A percentile compares a stretch with the other conserved stretches of the same genome.
phyloP scores from a whole-genome alignment of 2,113 vertebrate species.

The Oryzias curvinotus region DNA sequence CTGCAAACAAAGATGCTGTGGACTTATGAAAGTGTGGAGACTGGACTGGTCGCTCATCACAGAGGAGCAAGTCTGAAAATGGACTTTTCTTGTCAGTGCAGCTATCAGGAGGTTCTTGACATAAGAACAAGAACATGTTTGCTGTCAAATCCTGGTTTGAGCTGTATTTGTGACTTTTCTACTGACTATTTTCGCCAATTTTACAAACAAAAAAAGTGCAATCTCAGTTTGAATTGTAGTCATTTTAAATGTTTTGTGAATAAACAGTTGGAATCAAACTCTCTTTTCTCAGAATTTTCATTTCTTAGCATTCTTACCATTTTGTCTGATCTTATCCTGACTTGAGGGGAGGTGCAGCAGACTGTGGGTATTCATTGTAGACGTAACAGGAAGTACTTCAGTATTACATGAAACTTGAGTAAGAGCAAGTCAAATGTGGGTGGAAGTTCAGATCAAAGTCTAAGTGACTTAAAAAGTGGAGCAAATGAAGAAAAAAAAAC shows the following conservation, averaged over 20 bases:
- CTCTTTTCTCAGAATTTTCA: slow-evolving; percentile 43
- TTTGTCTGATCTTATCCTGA: slow-evolving; percentile 4
- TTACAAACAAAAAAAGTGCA: slow-evolving; percentile 49
- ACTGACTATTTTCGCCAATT: slow-evolving; percentile 42
- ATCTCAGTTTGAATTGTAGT: slow-evolving; percentile 55
- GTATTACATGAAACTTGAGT: not conserved
- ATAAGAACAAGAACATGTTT: slow-evolving; percentile 33
- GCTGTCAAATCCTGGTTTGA: slow-evolving; percentile 47
- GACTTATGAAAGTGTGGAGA: slow-evolving; percentile 44
- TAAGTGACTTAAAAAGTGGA: not conserved
- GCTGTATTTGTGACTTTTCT: slow-evolving; percentile 38
- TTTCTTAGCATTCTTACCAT: slow-evolving; percentile 12
- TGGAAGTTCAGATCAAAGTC: slow-evolving; percentile 24
- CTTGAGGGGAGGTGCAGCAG: slow-evolving; percentile 5
- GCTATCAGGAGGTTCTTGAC: slow-evolving; percentile 51
- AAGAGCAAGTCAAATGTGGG: slow-evolving; percentile 21
- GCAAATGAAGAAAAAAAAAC: slow-evolving; percentile 8
- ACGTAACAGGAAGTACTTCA: slow-evolving; percentile 39
- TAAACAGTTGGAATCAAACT: slow-evolving; percentile 66
- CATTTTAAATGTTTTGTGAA: slow-evolving; percentile 61
- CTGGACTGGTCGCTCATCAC: slow-evolving; percentile 35
- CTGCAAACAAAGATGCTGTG: slow-evolving; percentile 36
- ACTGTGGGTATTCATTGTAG: slow-evolving; percentile 8
- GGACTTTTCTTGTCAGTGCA: slow-evolving; percentile 48
- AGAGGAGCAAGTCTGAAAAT: slow-evolving; percentile 28